Percentiles rank a stretch among this genome's conserved stretches.
phyloP scores from a whole-genome alignment of 2,797 vertebrate genomes.

The Brotogeris chrysoptera region DNA sequence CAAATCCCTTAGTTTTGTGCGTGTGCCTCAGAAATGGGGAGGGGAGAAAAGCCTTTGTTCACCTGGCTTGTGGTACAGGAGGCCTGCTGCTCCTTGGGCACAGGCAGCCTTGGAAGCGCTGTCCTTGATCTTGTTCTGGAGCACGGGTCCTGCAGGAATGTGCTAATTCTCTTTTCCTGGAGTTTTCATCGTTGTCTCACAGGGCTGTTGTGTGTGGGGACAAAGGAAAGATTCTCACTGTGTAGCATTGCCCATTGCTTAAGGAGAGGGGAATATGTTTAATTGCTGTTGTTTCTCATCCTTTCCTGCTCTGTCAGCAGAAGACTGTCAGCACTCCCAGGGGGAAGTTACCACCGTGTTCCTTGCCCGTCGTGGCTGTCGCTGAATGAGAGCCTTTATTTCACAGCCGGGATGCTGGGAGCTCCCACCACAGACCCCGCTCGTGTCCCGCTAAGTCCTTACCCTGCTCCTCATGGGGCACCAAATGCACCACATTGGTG shows the following conservation, averaged over 20 bases:
- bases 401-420: background rate
- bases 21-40: background rate
- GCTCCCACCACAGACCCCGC: background rate
- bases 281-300: background rate
- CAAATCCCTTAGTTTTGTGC: background rate
- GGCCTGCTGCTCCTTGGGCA: background rate
- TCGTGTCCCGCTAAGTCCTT: accelerated
- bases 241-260: background rate
- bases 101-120: background rate
- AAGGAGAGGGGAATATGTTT: background rate
- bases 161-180: background rate
- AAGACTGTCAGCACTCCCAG: background rate
- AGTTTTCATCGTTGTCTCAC: accelerated
- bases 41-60: background rate
- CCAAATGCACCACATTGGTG: background rate
- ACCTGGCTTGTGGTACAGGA: background rate
- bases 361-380: background rate
- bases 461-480: background rate
- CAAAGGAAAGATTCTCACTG: background rate
- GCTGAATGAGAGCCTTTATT: background rate
- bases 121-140: background rate
- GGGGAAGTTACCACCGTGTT: background rate
- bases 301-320: background rate
- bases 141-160: background rate
- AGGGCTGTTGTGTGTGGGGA: accelerated